Evolutionary conservation across 2,797 vertebrate genomes (phyloP), one percentile per base, ranked within the genome.

Genomic region (Epinephelus malabaricus): DNA sequence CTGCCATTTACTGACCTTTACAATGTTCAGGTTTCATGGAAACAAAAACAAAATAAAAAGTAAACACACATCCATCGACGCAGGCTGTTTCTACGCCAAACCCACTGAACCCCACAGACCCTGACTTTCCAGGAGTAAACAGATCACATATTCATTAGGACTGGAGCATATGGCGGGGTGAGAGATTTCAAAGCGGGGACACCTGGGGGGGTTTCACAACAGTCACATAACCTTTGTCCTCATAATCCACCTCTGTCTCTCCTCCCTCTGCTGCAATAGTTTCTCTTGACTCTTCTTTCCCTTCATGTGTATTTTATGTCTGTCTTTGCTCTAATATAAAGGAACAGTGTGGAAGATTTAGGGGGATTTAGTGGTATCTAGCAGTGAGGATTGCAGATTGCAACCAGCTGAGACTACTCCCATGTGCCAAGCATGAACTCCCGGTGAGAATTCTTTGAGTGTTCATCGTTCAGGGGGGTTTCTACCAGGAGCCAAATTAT

Each of bases 211-310:
- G 47, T 83, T 89, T 86, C 79, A 86, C 79, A 74, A 74, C 76
- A 43, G 21, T 75, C 85, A 80, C 69, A 78, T 61, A 76, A 87
- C 76, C 83, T 88, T 85, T 90, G 73, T 77, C 85, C 71, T 50
- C 30, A 54, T 78, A 86, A 82, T 78, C 61, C 70, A 89, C 81
- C 82, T 78, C 66, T 62, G 51, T 60, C 69, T 78, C 73, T 60
- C 78, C 68, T 81, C 69, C 72, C 61, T 86, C 80, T 61, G 53
- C 77, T 73, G 68, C 74, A 71, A 78, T 68, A 6, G 43, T 61
- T 78, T 81, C 74, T 78, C 77, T 76, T 76, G 84, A 85, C 79
- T 81, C 65, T 13, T 81, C 82, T 77, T 34, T 65, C 55, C 58
- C 73, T 60, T 84, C 71, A 64, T 71, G 58, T 61, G 62, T 60